phyloP scores from a whole-genome alignment of 2,888 invertebrate genomes.

The Plebejus melissa region DNA sequence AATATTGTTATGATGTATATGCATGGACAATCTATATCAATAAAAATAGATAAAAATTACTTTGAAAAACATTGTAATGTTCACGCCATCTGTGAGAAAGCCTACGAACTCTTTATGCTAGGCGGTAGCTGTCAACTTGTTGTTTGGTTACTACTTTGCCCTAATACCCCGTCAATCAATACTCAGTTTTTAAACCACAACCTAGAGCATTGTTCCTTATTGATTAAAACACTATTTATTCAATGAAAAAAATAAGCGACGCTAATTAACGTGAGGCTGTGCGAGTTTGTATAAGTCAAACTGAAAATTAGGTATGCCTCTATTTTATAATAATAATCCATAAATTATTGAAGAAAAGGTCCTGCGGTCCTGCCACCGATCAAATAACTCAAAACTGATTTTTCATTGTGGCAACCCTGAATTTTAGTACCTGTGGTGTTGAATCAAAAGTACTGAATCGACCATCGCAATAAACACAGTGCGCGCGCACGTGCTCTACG shows the following conservation, averaged over 20 bases:
- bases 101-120: background rate
- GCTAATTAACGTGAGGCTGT: background rate
- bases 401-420: background rate
- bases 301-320: background rate
- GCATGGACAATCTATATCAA: too few species aligned
- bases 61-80: background rate
- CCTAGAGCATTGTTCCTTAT: background rate
- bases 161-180: background rate
- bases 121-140: background rate
- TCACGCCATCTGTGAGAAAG: background rate
- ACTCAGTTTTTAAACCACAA: background rate
- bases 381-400: background rate
- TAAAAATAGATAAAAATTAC: background rate
- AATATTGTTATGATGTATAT: too few species aligned
- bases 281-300: background rate
- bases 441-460: conserved; percentile 54
- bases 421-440: conserved; percentile 1
- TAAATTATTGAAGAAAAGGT: background rate
- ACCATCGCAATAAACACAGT: conserved; percentile 56
- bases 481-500: conserved; percentile 65
- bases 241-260: background rate
- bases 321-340: too few species aligned
- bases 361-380: background rate
- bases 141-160: background rate
- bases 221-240: background rate